A percentile compares a stretch with the other conserved stretches of the same genome.
These are phyloP conservation scores for Lophius americanus DNA, from an alignment of 2,797 vertebrate species.

Conservation along the genomic window DNA sequence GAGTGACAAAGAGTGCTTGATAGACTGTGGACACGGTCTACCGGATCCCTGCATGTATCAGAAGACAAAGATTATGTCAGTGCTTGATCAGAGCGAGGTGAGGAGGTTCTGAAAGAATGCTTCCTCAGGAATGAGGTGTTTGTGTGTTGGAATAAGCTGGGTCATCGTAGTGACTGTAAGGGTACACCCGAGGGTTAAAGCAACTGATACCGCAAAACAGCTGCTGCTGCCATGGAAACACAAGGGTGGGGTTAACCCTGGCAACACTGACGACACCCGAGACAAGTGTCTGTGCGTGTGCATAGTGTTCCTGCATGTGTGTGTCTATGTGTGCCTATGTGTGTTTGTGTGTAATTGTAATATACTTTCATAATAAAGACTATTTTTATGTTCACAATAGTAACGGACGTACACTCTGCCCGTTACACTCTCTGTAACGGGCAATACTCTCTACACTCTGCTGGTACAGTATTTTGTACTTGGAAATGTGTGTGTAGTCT, in stretches of 20 bases:
- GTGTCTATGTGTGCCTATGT: slow-evolving; percentile 2
- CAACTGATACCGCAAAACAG: slow-evolving; percentile 86
- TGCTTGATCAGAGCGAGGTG: slow-evolving; percentile 42
- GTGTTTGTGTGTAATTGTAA: background rate
- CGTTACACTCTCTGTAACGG: too few species aligned
- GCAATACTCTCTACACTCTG: too few species aligned
- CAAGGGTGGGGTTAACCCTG: slow-evolving; percentile 38
- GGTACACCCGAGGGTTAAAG: slow-evolving; percentile 68
- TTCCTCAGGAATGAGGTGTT: slow-evolving; percentile 23
- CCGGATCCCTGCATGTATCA: too few species aligned
- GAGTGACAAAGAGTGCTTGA: too few species aligned
- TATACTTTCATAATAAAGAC: too few species aligned
- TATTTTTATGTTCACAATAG: too few species aligned
- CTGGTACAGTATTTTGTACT: too few species aligned
- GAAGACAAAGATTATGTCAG: slow-evolving; percentile 1
- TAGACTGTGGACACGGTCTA: too few species aligned
- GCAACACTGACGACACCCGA: slow-evolving; percentile 34
- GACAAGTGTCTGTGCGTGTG: slow-evolving; percentile 9
- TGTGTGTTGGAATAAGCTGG: slow-evolving; percentile 81
- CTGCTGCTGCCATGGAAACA: slow-evolving; percentile 76
- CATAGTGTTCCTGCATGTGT: slow-evolving; percentile 5
- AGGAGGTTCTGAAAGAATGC: slow-evolving; percentile 42
- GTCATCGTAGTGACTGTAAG: slow-evolving; percentile 86
- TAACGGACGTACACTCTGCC: too few species aligned
- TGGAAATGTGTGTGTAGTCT: too few species aligned